Conservation (phyloP, 2,797 vertebrate genomes). For the Mormyrops boulengeri region DNA sequence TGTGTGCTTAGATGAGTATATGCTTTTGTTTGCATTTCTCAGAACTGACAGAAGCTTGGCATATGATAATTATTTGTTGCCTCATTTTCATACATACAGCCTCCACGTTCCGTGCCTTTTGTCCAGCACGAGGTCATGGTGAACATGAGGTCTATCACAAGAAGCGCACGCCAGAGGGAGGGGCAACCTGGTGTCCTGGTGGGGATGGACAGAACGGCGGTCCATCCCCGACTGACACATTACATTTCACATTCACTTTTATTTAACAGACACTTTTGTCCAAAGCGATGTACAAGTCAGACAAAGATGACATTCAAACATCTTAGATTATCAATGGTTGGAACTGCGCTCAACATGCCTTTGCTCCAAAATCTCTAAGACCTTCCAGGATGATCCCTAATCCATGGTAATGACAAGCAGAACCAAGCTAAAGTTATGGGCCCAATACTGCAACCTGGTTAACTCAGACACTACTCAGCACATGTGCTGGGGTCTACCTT, state of each 20-base stretch:
- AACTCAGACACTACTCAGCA: not conserved
- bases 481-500: not conserved
- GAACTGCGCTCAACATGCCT: not conserved
- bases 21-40: not conserved
- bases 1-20: not conserved
- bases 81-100: not conserved
- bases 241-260: not conserved
- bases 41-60: not conserved
- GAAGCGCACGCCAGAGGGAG: not conserved
- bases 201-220: not conserved
- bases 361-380: not conserved
- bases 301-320: not conserved
- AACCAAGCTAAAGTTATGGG: not conserved
- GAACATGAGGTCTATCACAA: not conserved
- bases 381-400: not conserved
- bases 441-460: not conserved
- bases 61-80: not conserved
- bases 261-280: not conserved
- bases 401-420: not conserved
- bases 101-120: not conserved
- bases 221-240: not conserved
- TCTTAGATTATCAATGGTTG: not conserved
- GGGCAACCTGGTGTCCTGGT: not conserved
- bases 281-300: not conserved
- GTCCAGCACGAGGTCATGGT: not conserved